Conservation (phyloP, 2,113 vertebrate species). For the Tragulus kanchil region DNA sequence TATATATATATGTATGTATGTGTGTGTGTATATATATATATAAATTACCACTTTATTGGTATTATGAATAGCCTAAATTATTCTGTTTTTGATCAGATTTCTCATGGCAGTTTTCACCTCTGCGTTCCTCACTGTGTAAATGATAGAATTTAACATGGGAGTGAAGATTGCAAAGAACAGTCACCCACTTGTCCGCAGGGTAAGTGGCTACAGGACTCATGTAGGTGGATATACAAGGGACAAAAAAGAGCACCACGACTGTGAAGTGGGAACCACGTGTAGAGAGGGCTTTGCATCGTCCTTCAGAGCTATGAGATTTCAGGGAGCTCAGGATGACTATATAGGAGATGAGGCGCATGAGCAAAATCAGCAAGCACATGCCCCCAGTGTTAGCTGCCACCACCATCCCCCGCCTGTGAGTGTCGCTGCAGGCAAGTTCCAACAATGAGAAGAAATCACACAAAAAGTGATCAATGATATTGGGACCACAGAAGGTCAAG, state of each 20-base stretch:
- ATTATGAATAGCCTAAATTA: not conserved
- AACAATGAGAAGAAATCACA: conserved; percentile 80
- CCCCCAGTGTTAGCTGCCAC: conserved; percentile 72
- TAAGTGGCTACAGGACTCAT: not conserved
- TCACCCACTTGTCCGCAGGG: not conserved
- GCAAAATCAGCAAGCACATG: not conserved
- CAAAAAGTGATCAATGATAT: conserved; percentile 77
- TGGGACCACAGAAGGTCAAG: conserved; percentile 2
- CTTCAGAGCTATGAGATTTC: not conserved
- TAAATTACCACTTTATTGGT: not conserved
- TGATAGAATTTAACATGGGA: not conserved
- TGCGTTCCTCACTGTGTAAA: not conserved
- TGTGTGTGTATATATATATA: no score
- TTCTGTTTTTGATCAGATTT: conserved; percentile 45
- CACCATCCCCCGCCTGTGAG: conserved; percentile 51
- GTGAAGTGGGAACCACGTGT: no score
- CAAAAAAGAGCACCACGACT: not conserved
- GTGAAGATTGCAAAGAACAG: not conserved
- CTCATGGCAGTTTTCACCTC: not conserved
- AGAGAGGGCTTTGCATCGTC: not conserved
- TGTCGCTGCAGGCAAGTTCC: conserved; percentile 52
- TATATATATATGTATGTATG: no score
- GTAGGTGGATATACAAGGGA: not conserved
- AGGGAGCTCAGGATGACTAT: not conserved
- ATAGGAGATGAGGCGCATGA: not conserved